These are phyloP conservation scores for Ctenosaura bakeri DNA, from an alignment of 2,797 vertebrate genomes.

Conservation along the genomic window DNA sequence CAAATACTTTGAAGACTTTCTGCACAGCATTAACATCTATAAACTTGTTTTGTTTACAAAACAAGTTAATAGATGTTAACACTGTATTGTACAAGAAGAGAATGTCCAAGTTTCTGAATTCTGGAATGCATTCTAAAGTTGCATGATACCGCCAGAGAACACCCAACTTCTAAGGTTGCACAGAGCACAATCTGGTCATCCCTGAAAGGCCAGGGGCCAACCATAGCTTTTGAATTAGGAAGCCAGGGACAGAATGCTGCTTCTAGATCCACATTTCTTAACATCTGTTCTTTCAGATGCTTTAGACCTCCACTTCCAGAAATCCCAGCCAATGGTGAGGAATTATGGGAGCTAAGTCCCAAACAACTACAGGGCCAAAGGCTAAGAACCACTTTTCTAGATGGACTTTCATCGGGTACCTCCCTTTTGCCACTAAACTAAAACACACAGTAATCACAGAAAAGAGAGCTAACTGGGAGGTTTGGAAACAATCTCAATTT, in stretches of 20 bases:
- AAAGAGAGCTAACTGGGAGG: neutral
- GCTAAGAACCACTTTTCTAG: neutral
- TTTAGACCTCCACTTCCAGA: too few relatives aligned
- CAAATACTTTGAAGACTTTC: neutral
- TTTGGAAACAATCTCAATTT: neutral
- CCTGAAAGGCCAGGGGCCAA: neutral
- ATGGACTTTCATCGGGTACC: neutral
- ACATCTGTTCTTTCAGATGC: too few relatives aligned
- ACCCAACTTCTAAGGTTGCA: neutral
- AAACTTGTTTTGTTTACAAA: neutral
- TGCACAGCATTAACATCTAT: neutral
- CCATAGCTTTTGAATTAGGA: too few relatives aligned
- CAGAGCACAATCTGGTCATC: neutral
- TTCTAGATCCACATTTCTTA: too few relatives aligned
- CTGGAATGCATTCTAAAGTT: neutral
- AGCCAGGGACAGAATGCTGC: neutral
- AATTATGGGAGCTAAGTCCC: too few relatives aligned
- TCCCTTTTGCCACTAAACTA: neutral
- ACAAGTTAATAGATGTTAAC: too few relatives aligned
- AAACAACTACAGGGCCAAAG: neutral
- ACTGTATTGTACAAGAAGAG: neutral
- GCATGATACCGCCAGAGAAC: neutral
- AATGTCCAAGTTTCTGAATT: neutral
- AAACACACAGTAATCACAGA: neutral
- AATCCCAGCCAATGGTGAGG: too few relatives aligned